Conservation (phyloP, 2,888 invertebrate genomes). For the Lasius fuliginosus region DNA sequence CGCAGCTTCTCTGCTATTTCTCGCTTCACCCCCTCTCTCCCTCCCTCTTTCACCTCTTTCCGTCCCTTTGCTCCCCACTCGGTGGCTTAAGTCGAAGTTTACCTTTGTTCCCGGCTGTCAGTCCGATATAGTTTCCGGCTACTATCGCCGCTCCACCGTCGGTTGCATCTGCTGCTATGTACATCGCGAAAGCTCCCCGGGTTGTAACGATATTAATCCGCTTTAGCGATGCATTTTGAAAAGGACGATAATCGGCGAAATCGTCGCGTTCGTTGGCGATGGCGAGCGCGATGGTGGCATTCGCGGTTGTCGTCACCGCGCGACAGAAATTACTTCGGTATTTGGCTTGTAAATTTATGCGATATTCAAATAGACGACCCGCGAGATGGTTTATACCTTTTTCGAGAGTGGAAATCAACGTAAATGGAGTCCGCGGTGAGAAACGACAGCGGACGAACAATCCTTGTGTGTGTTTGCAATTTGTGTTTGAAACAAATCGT, state of each 20-base stretch:
- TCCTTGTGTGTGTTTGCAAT: not conserved
- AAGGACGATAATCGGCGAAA: slow-evolving; percentile 53
- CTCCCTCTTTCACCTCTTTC: not conserved
- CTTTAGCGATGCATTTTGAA: slow-evolving; percentile 51
- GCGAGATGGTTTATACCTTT: slow-evolving; percentile 48
- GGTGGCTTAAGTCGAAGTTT: slow-evolving; percentile 79
- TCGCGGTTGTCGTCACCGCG: not conserved
- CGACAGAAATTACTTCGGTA: slow-evolving; percentile 55
- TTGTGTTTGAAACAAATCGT: slow-evolving; percentile 30
- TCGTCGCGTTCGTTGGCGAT: slow-evolving; percentile 6
- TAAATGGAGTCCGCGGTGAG: slow-evolving; percentile 40
- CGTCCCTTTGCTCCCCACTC: not conserved
- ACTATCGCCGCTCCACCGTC: slow-evolving; percentile 45
- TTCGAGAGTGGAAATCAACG: slow-evolving; percentile 52
- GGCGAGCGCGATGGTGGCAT: slow-evolving; percentile 18
- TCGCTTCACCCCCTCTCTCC: slow-evolving; percentile 22
- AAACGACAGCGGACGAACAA: slow-evolving; percentile 10
- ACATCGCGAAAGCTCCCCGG: not conserved
- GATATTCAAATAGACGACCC: slow-evolving; percentile 46
- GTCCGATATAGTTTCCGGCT: slow-evolving; percentile 69
- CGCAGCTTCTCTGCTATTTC: slow-evolving; percentile 50
- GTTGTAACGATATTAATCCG: slow-evolving; percentile 56
- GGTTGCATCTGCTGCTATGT: slow-evolving; percentile 47
- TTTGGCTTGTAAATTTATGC: slow-evolving; percentile 55
- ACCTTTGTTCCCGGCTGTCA: slow-evolving; percentile 80